These are phyloP conservation scores for Eristalinus aeneus DNA, from an alignment of 2,888 invertebrate genomes.

Conservation along the genomic window DNA sequence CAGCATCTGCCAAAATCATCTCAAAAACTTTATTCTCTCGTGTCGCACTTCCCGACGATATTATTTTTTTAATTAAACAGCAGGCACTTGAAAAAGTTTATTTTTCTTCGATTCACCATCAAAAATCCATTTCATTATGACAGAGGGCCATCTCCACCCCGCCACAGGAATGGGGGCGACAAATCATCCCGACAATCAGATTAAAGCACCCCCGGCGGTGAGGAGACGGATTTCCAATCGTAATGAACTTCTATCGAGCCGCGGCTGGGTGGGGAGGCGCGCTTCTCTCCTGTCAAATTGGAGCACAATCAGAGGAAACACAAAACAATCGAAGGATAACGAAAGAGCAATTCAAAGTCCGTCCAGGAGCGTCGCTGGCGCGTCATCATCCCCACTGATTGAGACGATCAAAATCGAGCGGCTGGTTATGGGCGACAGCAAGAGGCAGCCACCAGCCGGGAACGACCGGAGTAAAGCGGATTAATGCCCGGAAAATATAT, in stretches of 20 bases:
- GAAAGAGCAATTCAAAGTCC: conserved; percentile 57
- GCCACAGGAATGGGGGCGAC: neutral
- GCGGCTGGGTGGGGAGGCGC: neutral
- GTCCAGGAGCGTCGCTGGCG: conserved; percentile 18
- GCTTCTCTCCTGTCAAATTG: conserved; percentile 49
- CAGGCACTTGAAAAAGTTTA: conserved; percentile 59
- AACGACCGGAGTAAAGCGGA: conserved; percentile 70
- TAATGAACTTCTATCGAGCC: conserved; percentile 63
- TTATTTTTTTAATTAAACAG: conserved; percentile 61
- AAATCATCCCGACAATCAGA: conserved; percentile 69
- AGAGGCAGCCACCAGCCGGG: conserved; percentile 30
- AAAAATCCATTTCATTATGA: conserved; percentile 63
- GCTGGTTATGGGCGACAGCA: conserved; percentile 34
- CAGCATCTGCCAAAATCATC: conserved; percentile 50
- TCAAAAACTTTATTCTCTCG: neutral
- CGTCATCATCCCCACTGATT: conserved; percentile 64
- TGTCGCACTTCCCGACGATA: neutral
- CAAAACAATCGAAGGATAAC: conserved; percentile 54
- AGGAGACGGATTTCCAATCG: conserved; percentile 31
- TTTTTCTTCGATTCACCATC: conserved; percentile 28
- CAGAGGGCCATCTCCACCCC: neutral
- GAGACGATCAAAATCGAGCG: conserved; percentile 58
- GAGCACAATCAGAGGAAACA: conserved; percentile 60
- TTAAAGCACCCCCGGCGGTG: conserved; percentile 31
- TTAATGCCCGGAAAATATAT: conserved; percentile 73